Evolutionary conservation across 2,888 invertebrate species (phyloP).

Genomic region (Periphyllus acericola): DNA sequence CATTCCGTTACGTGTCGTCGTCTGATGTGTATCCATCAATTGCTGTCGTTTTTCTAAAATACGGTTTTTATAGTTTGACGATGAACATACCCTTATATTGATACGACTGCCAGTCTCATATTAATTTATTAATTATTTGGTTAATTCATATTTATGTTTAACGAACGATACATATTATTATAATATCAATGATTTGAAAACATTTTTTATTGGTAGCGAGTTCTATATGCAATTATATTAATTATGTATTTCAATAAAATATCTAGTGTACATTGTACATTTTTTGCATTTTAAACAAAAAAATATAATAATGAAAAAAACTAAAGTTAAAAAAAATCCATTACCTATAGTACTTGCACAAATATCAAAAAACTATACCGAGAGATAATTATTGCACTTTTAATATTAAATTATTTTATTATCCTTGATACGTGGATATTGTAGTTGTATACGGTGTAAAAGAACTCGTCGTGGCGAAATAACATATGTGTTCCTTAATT

Average conservation of each 20-base stretch:
- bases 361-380: background rate
- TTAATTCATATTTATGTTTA: background rate
- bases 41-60: background rate
- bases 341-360: background rate
- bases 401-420: slow-evolving; percentile 13
- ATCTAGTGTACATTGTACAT: slow-evolving; percentile 10
- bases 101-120: background rate
- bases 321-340: background rate
- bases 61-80: background rate
- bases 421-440: background rate
- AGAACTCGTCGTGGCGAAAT: background rate
- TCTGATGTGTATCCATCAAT: background rate
- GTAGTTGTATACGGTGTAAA: background rate
- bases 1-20: background rate
- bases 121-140: background rate
- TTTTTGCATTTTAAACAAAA: slow-evolving; percentile 10
- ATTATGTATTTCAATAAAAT: background rate
- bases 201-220: background rate
- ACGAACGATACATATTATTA: background rate
- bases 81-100: background rate
- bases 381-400: slow-evolving; percentile 13
- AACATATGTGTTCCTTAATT: background rate
- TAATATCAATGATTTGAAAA: background rate
- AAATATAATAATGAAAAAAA: background rate
- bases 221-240: background rate